A percentile compares a stretch with the other conserved stretches of the same genome.
These are phyloP conservation scores for Corythornis vintsioides DNA, from an alignment of 2,113 vertebrate species.

Conservation along the genomic window DNA sequence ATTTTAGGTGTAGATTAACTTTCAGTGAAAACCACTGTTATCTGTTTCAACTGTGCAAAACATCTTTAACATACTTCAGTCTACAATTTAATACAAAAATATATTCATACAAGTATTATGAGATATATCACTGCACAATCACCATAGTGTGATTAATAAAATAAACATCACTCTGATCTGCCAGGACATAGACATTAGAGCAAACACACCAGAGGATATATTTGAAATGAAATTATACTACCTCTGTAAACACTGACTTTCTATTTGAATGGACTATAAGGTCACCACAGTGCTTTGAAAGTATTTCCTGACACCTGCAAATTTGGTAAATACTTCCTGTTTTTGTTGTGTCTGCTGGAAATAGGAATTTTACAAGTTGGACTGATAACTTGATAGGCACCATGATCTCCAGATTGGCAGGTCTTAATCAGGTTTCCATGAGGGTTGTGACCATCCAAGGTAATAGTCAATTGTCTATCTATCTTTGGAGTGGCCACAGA, in stretches of 20 bases:
- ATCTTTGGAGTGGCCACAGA: neutral
- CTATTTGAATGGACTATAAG: slow-evolving; percentile 38
- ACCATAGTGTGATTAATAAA: neutral
- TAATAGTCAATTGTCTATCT: neutral
- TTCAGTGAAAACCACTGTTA: neutral
- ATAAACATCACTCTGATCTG: neutral
- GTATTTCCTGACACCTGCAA: slow-evolving; percentile 96
- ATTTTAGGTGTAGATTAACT: neutral
- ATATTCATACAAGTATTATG: neutral
- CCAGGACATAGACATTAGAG: neutral
- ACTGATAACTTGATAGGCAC: slow-evolving; percentile 71
- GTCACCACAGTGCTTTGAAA: slow-evolving; percentile 53
- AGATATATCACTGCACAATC: neutral
- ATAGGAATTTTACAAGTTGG: slow-evolving; percentile 83
- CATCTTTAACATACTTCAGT: neutral
- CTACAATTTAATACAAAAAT: neutral
- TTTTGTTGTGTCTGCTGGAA: slow-evolving; percentile 93
- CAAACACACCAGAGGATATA: neutral
- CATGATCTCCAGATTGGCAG: neutral
- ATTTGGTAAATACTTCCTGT: slow-evolving; percentile 92
- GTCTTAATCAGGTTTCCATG: slow-evolving; percentile 39
- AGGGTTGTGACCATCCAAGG: neutral
- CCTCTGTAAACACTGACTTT: slow-evolving; percentile 5
- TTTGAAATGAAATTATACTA: slow-evolving; percentile 46
- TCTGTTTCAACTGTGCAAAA: neutral